Conservation (phyloP, 2,888 invertebrate genomes). For the Chironomus riparius region DNA sequence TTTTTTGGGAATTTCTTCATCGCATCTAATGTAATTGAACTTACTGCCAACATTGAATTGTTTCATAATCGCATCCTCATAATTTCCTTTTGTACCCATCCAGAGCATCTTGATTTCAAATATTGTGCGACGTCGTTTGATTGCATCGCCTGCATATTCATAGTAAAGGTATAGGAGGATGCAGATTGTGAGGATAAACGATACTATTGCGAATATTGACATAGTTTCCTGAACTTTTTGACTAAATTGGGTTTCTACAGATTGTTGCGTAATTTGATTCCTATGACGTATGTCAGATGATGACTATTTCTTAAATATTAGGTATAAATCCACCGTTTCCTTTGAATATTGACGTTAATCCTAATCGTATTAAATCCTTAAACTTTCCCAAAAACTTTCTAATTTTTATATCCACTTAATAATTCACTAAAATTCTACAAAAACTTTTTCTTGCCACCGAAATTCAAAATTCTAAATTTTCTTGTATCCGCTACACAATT, state of each 20-base stretch:
- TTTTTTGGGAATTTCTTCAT: neutral
- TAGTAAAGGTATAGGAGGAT: neutral
- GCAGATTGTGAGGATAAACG: neutral
- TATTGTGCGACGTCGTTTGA: neutral
- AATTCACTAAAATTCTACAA: too few relatives aligned
- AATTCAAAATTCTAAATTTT: too few relatives aligned
- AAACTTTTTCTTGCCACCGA: too few relatives aligned
- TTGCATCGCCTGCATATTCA: neutral
- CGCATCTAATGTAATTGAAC: neutral
- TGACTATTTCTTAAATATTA: too few relatives aligned
- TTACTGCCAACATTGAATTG: neutral
- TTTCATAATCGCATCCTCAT: neutral
- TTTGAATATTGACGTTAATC: too few relatives aligned
- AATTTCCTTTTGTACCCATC: conserved; percentile 3
- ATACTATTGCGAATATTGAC: neutral
- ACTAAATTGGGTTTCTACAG: neutral
- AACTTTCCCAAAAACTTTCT: too few relatives aligned
- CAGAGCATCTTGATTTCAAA: neutral
- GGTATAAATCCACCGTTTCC: too few relatives aligned
- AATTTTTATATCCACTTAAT: too few relatives aligned
- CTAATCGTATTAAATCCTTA: too few relatives aligned
- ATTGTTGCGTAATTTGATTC: too few relatives aligned
- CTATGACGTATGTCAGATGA: too few relatives aligned
- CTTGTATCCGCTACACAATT: too few relatives aligned
- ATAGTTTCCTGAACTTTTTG: neutral